A percentile compares a stretch with the other conserved stretches of the same genome.
Conservation (phyloP, 1,140 invertebrate genomes). For the Drosophila rufa region DNA sequence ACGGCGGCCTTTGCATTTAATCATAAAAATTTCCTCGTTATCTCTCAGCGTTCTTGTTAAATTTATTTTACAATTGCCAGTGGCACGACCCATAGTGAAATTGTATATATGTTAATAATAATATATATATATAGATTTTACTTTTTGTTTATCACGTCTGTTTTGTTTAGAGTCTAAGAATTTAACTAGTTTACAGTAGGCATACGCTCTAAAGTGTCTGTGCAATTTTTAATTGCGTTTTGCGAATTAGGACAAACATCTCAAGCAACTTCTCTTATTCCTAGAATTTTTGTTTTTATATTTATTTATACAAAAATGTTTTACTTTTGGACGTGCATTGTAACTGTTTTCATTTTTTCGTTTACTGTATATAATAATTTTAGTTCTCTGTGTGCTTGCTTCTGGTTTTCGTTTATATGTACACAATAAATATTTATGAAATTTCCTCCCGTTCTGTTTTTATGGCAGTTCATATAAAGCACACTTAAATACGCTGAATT, state of each 20-base stretch:
- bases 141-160: conserved; percentile 79
- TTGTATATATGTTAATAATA: conserved; percentile 33
- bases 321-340: conserved; percentile 74
- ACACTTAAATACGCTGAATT: conserved; percentile 76
- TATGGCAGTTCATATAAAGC: conserved; percentile 80
- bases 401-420: conserved; percentile 53
- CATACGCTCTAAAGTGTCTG: conserved; percentile 61
- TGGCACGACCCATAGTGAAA: conserved; percentile 46
- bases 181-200: conserved; percentile 79
- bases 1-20: conserved; percentile 46
- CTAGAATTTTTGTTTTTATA: conserved; percentile 12
- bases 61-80: conserved; percentile 69
- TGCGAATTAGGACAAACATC: conserved; percentile 69
- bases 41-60: conserved; percentile 33
- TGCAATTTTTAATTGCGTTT: conserved; percentile 72
- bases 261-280: conserved; percentile 29
- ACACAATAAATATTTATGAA: conserved; percentile 75
- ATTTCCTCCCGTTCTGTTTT: conserved; percentile 60
- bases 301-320: conserved; percentile 42
- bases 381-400: conserved; percentile 77
- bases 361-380: conserved; percentile 57
- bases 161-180: conserved; percentile 82
- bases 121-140: conserved; percentile 51
- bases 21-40: conserved; percentile 18
- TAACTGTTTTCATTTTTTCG: conserved; percentile 49